Conservation (phyloP, 2,113 vertebrate species). For the Proteles cristata region DNA sequence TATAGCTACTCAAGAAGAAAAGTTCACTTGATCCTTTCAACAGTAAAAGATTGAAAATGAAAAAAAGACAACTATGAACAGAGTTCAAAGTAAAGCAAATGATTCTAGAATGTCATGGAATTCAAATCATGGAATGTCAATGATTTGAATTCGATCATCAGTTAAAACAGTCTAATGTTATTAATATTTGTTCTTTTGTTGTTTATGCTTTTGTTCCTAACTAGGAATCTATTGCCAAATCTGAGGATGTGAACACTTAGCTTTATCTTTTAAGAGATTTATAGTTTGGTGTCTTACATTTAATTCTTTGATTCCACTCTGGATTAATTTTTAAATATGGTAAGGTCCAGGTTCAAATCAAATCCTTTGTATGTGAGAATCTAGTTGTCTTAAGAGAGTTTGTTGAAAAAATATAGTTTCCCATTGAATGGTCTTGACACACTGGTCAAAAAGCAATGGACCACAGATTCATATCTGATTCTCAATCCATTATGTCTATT, state of each 20-base stretch:
- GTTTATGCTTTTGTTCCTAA: background rate
- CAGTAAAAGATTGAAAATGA: constrained; percentile 90
- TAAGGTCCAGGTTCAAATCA: background rate
- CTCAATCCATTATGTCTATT: background rate
- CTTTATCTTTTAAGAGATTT: background rate
- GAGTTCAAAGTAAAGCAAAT: constrained; percentile 94
- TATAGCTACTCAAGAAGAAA: constrained; percentile 93
- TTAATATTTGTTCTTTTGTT: background rate
- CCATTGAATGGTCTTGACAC: background rate
- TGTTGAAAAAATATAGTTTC: background rate
- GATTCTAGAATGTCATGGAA: constrained; percentile 90
- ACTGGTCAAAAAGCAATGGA: background rate
- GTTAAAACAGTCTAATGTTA: constrained; percentile 89
- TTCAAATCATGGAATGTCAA: constrained; percentile 94
- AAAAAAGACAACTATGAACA: constrained; percentile 96
- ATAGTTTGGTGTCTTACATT: background rate
- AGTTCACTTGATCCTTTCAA: constrained; percentile 91
- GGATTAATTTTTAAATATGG: background rate
- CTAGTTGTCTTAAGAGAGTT: background rate
- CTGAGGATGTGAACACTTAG: background rate
- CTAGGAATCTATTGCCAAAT: background rate
- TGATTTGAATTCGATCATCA: constrained; percentile 95
- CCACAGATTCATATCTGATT: background rate
- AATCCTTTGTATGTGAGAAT: background rate
- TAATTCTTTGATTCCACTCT: background rate